phyloP scores from a whole-genome alignment of 2,113 vertebrate species.

The Noctilio leporinus region DNA sequence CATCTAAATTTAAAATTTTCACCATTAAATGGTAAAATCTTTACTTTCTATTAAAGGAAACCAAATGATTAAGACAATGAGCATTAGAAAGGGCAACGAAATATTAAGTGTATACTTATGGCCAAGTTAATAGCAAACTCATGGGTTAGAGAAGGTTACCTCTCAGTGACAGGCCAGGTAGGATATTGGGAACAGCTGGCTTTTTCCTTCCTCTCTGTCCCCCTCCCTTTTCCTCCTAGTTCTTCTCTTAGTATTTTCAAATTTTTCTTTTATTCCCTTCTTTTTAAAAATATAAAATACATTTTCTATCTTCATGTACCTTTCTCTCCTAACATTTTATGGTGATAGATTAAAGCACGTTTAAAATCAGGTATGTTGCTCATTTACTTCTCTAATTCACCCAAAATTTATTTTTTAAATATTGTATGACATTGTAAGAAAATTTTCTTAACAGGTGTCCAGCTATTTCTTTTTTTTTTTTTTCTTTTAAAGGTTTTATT shows the following conservation, averaged over 20 bases:
- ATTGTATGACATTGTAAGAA: not conserved
- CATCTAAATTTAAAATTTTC: not conserved
- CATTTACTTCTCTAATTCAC: slow-evolving; percentile 9
- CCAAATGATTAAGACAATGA: not conserved
- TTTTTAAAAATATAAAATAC: not conserved
- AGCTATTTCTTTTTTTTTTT: not conserved
- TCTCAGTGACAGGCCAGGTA: no score
- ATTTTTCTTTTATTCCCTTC: not conserved
- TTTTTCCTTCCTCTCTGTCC: not conserved
- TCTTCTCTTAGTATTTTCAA: not conserved
- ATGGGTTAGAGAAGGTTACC: not conserved
- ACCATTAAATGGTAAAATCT: not conserved
- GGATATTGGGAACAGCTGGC: not conserved
- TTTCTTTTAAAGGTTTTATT: no score
- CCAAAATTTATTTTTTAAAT: slow-evolving; percentile 3
- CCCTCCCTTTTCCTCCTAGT: not conserved
- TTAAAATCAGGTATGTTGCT: not conserved
- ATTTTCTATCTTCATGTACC: not conserved
- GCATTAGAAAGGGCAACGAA: not conserved
- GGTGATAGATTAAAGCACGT: not conserved
- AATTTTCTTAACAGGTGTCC: not conserved
- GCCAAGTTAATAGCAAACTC: not conserved
- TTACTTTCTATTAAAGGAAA: not conserved
- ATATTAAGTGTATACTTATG: not conserved
- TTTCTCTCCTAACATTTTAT: not conserved